Evolutionary conservation across 2,797 vertebrate genomes (phyloP), one percentile per base, ranked within the genome.

Genomic region (Vireo griseus): DNA sequence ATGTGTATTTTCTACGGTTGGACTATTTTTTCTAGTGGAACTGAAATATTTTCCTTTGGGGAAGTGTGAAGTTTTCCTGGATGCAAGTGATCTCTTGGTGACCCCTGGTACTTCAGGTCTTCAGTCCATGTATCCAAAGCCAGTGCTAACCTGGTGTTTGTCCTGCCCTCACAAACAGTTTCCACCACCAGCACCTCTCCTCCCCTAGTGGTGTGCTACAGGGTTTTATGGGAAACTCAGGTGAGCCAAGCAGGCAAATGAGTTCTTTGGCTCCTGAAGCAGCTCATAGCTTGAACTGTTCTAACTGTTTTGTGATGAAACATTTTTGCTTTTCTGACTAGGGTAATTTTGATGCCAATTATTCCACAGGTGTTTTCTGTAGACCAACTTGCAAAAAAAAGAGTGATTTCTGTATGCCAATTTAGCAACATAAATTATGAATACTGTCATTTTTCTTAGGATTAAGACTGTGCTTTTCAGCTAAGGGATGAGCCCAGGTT

Each of bases 341-440:
- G 62, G 75, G 24, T 25, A 2, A 18, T 92, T 81, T 83, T 50
- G 20, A 47, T 77, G 81, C 68, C 65, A 61, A 0, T 83, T 91
- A 54, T 86, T 89, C 86, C 72, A 74, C 50, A 79, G 79, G 62
- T 92, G 78, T 79, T 89, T 92, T 79, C 66, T 93, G 68, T 85
- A 76, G 74, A 35, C 71, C 67, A 86, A 4, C 83, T 75, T 92
- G 67, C 74, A 88, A 73, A 90, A 75, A 75, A 67, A n/a, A 48
- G 33, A 74, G 13, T 59, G 39, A 72, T 81, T 96, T 93, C 57
- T 84, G 6, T 73, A 76, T 91, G 50, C 40, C 59, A 81, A 2
- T 35, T 31, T 69, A 82, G 71, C 55, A 79, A 77, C 84, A 81
- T 52, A 79, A 31, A 76, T 73, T 28, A 67, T 78, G 67, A 87